A percentile compares a stretch with the other conserved stretches of the same genome.
Evolutionary conservation across 2,888 invertebrate genomes (phyloP).

Genomic region (Erannis defoliaria): DNA sequence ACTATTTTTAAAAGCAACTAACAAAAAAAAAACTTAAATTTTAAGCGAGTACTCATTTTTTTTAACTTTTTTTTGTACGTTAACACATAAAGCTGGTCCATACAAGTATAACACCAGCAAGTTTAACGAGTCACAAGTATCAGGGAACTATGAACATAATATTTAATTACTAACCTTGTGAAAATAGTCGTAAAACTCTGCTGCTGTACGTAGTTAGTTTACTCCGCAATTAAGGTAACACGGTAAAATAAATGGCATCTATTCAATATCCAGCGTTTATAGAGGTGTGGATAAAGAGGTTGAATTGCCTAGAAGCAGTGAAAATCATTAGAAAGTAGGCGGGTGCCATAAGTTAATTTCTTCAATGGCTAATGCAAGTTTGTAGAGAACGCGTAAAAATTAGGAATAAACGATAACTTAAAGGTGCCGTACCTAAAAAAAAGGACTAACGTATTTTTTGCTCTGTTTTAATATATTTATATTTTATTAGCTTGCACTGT

Average conservation of each 20-base stretch:
- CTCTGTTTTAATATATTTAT: no score
- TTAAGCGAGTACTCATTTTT: no score
- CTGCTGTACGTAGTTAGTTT: constrained; percentile 3
- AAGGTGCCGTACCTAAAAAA: no score
- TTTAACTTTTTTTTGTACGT: no score
- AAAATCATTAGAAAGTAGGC: constrained; percentile 23
- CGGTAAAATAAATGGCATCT: constrained; percentile 16
- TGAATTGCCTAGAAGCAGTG: constrained; percentile 17
- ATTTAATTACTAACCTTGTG: constrained; percentile 10
- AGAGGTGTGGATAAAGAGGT: not conserved
- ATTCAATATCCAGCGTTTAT: constrained; percentile 10
- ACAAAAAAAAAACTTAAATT: no score
- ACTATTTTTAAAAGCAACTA: no score
- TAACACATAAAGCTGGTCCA: not conserved
- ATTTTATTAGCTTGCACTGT: no score
- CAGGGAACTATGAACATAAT: not conserved
- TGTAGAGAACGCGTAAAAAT: not conserved
- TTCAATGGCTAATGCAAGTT: not conserved
- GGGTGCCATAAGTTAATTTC: not conserved
- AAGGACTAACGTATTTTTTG: no score
- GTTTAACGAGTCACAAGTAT: not conserved
- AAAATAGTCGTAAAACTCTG: not conserved
- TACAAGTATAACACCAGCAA: not conserved
- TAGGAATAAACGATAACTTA: no score
- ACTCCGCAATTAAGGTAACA: constrained; percentile 27